These are phyloP conservation scores for Garrulus glandarius DNA, from an alignment of 2,797 vertebrate genomes.

Conservation along the genomic window DNA sequence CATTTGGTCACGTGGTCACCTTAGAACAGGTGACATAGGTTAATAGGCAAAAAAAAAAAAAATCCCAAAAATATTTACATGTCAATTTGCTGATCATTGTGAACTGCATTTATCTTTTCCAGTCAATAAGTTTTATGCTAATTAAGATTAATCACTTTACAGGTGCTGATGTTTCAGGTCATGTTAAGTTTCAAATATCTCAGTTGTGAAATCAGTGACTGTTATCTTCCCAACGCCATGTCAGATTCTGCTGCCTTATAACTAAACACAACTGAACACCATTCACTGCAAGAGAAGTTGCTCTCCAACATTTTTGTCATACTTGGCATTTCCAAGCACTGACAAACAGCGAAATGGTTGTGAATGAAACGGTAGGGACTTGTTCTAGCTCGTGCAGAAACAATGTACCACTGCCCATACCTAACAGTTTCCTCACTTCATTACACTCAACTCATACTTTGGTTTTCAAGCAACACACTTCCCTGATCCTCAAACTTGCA, in stretches of 20 bases:
- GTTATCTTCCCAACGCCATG: not conserved
- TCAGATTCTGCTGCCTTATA: not conserved
- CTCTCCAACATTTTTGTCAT: constrained; percentile 21
- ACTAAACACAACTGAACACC: not conserved
- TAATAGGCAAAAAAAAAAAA: not conserved
- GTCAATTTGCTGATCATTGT: not conserved
- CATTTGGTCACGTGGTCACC: not conserved
- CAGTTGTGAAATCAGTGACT: not conserved
- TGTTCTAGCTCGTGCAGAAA: not conserved
- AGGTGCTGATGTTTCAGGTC: not conserved
- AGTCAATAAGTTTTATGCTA: not conserved
- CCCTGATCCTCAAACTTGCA: not conserved
- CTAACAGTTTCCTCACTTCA: not conserved
- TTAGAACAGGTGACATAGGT: not conserved
- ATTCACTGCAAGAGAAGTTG: not conserved
- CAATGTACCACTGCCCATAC: not conserved
- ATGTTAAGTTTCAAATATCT: not conserved
- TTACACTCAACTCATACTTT: not conserved
- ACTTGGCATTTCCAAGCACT: not conserved
- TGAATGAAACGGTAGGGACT: not conserved
- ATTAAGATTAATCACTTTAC: not conserved
- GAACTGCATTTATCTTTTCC: not conserved
- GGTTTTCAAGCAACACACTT: not conserved
- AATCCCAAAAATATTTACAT: not conserved
- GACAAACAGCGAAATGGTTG: not conserved